Base-by-base conservation (phyloP, 2,113 vertebrate genomes). In the Laterallus jamaicensis region DNA sequence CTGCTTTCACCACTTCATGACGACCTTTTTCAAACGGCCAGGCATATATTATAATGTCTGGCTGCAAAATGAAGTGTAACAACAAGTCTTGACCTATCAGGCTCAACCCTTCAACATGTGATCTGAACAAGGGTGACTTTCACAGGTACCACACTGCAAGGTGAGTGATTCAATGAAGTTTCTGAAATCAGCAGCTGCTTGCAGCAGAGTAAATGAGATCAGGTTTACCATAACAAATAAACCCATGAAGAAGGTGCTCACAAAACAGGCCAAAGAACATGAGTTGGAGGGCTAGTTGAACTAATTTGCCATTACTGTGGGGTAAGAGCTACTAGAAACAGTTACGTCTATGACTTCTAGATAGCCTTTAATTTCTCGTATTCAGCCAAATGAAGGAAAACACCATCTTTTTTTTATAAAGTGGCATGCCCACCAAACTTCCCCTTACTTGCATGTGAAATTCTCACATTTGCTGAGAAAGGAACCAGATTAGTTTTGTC, bases 371-470 rank as follows among this genome's bases (percentile, higher is more conserved):
- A 81, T 92, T 93, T 95, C 91, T 95, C 79, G 80, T 90, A 40
- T 78, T 77, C 64, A 90, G 44, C 79, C 92, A 97, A 71, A 90
- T 3, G 76, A 94, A 71, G 74, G 54, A 78, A 93, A 96, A 88
- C 12, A 86, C 83, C 90, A 42, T 32, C 47, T 90, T 95, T 20
- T 32, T 60, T 81, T 96, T 88, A 81, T 67, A 84, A 90, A 84
- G 59, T 47, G 21, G 39, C 42, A 25, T 9, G 2, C 42, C 64
- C 74, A 59, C 67, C 40, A 2, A 18, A 28, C 67, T 88, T 86
- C 82, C 84, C 40, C 64, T 67, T 74, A 14, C 39, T 58, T 64
- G 26, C 21, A 55, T 4, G 20, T 9, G 44, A 28, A 42, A 40
- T 59, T 32, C 67, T 95, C 25, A 75, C 71, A 64, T 40, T 74